phyloP scores from a whole-genome alignment of 2,888 invertebrate genomes.

The Lasioglossum figueresi region DNA sequence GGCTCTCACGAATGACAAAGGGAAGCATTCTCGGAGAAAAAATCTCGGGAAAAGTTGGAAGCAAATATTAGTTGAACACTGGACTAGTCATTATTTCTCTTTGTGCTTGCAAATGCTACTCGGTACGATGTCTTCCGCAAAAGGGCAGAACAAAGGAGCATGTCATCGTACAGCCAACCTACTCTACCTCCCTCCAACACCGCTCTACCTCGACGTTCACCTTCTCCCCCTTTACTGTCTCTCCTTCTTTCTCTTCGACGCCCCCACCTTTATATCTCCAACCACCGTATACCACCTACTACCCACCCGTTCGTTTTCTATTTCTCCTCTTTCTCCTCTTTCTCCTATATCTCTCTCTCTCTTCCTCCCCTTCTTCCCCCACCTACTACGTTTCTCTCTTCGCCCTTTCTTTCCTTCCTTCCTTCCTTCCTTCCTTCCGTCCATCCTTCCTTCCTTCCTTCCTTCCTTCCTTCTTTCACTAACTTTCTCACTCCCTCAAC shows the following conservation, averaged over 20 bases:
- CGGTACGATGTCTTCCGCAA: conserved; percentile 74
- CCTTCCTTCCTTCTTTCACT: conserved; percentile 13
- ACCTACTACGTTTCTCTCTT: conserved; percentile 28
- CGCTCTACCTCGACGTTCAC: conserved; percentile 43
- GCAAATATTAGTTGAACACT: conserved; percentile 83
- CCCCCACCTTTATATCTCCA: conserved; percentile 48
- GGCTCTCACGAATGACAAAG: conserved; percentile 69
- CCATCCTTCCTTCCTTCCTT: conserved; percentile 7
- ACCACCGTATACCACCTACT: conserved; percentile 50
- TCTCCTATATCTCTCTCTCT: too few relatives aligned
- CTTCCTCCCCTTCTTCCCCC: neutral
- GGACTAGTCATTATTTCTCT: conserved; percentile 82
- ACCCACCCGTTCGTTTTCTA: conserved; percentile 50
- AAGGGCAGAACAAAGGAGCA: conserved; percentile 79
- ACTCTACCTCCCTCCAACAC: conserved; percentile 32
- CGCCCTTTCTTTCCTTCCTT: conserved; percentile 15
- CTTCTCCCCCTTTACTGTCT: conserved; percentile 49
- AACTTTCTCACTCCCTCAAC: neutral
- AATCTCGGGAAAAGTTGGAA: conserved; percentile 76
- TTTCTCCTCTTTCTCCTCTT: conserved; percentile 35
- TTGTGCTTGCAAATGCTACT: conserved; percentile 76
- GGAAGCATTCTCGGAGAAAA: conserved; percentile 66
- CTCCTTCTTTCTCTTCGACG: conserved; percentile 43
- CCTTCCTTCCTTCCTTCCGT: conserved; percentile 4
- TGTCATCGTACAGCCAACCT: conserved; percentile 73